Evolutionary conservation across 2,113 vertebrate species (phyloP), one percentile per base, ranked within the genome.

Genomic region (Nesoenas mayeri): DNA sequence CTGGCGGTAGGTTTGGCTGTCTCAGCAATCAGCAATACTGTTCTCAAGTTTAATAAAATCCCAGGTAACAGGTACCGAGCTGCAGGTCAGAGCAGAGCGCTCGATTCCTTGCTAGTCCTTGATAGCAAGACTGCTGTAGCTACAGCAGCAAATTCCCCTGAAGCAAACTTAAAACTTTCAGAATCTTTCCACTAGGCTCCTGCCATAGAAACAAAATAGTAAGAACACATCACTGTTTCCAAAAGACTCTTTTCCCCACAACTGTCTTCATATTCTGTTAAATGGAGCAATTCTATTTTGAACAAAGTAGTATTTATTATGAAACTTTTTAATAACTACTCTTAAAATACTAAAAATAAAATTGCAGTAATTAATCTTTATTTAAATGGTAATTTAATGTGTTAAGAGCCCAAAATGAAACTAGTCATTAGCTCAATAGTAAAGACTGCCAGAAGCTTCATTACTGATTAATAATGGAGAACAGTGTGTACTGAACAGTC

Each of bases 281-380:
- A 86, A 93, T 50, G 0, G 0, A 91, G 79, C 73, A 86, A 88
- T 57, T 84, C 50, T 65, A 48, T 81, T 91, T 86, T 95, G 96
- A 91, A 91, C 57, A 81, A 94, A 96, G 88, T 26, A 88, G 75
- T 69, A 75, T 94, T 92, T 91, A 94, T 85, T 79, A 89, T 38
- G 61, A 78, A 96, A 93, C 93, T 93, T 96, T 80, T 79, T 91
- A 96, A 96, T 96, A 95, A 96, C 88, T 91, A 93, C 88, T 91
- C 88, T 89, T 97, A 95, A 95, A 96, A 95, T 82, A 90, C 95
- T 79, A 92, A 94, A 97, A 95, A 96, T 91, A 96, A 95, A 92
- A 78, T 20, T 78, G 66, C 85, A 93, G 78, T 91, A 96, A 97
- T 96, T 96, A 94, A 96, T 95, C 92, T 96, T 93, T 85, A 95